phyloP scores from a whole-genome alignment of 2,888 invertebrate genomes.

The Ramazzottius varieornatus region DNA sequence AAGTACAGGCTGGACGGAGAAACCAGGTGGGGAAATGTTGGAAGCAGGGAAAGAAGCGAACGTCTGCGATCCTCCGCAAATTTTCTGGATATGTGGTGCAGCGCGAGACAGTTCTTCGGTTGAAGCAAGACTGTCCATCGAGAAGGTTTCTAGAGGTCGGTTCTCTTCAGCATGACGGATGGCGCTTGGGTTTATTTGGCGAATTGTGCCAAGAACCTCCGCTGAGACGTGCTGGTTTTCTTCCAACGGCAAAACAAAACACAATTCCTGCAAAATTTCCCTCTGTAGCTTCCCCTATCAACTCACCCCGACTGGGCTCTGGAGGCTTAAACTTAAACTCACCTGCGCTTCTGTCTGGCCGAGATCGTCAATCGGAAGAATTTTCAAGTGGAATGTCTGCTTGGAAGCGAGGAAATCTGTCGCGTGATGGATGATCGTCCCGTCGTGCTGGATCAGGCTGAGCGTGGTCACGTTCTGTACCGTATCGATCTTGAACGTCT shows the following conservation, averaged over 20 bases:
- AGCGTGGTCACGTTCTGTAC: neutral
- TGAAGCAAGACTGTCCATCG: slow-evolving; percentile 3
- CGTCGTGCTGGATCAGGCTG: neutral
- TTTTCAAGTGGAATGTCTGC: neutral
- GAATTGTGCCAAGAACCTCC: slow-evolving; percentile 78
- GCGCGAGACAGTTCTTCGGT: neutral
- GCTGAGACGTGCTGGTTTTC: slow-evolving; percentile 69
- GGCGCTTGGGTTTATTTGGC: slow-evolving; percentile 60
- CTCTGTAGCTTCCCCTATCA: too few species aligned
- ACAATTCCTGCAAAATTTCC: slow-evolving; percentile 31
- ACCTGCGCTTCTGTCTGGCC: neutral
- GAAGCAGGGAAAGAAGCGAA: neutral
- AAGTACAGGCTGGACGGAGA: neutral
- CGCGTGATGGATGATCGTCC: neutral
- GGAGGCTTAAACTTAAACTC: slow-evolving; percentile 8
- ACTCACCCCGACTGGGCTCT: too few species aligned
- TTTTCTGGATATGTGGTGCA: neutral
- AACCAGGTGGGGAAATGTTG: neutral
- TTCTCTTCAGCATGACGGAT: slow-evolving; percentile 71
- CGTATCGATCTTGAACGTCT: neutral
- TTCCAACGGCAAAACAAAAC: slow-evolving; percentile 63
- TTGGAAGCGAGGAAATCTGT: neutral
- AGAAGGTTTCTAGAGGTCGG: neutral
- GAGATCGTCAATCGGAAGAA: neutral
- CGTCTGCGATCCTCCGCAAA: neutral